phyloP scores from a whole-genome alignment of 2,797 vertebrate genomes.

The Oreortyx pictus region DNA sequence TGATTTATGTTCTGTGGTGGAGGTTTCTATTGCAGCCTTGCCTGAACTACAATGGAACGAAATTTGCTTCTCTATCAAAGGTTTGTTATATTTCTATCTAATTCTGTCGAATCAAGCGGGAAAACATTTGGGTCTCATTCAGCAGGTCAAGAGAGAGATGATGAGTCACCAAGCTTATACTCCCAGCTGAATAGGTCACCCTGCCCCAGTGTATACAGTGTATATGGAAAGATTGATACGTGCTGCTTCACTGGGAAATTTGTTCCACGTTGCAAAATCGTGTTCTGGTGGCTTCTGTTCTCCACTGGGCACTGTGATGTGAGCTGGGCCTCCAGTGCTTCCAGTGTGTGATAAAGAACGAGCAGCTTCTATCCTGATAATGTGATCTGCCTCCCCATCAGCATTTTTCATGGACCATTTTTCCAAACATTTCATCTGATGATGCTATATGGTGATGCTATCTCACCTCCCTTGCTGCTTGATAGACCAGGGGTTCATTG shows the following conservation, averaged over 20 bases:
- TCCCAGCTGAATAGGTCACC: neutral
- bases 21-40: neutral
- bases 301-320: fast-evolving
- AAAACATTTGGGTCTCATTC: neutral
- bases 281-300: neutral
- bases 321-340: neutral
- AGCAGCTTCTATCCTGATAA: neutral
- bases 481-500: neutral
- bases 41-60: neutral
- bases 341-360: fast-evolving
- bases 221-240: neutral
- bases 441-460: neutral
- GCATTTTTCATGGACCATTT: neutral
- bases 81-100: neutral
- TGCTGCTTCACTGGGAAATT: neutral
- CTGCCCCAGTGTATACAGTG: neutral
- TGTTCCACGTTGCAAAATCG: neutral
- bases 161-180: neutral
- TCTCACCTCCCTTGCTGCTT: neutral
- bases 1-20: neutral
- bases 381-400: fast-evolving
- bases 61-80: neutral
- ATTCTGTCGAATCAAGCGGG: neutral
- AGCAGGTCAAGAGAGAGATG: neutral
- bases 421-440: neutral